phyloP scores from a whole-genome alignment of 2,888 invertebrate species.

The Drosophila putrida region DNA sequence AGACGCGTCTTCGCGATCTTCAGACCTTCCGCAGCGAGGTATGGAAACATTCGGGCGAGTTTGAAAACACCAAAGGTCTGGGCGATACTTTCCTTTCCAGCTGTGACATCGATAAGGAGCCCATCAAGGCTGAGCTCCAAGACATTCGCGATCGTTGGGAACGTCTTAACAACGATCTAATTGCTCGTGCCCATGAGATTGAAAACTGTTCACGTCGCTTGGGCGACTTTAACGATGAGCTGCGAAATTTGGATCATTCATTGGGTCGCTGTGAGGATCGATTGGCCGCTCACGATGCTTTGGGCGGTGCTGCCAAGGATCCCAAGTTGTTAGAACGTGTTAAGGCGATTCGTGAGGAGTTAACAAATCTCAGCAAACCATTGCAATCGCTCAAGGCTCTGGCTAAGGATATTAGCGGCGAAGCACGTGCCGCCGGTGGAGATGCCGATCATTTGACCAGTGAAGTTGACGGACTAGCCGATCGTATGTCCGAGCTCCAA shows the following conservation, averaged over 20 bases:
- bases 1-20: constrained; percentile 94
- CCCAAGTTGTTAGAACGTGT: constrained; percentile 94
- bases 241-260: constrained; percentile 93
- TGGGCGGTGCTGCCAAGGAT: constrained; percentile 91
- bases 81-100: constrained; percentile 95
- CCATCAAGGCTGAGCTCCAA: constrained; percentile 93
- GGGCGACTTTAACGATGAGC: constrained; percentile 93
- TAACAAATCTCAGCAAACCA: constrained; percentile 91
- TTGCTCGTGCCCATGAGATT: constrained; percentile 84
- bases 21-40: constrained; percentile 96
- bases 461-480: constrained; percentile 91
- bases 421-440: constrained; percentile 91
- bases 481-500: constrained; percentile 91
- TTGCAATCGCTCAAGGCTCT: constrained; percentile 86
- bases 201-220: constrained; percentile 94
- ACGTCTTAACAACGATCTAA: constrained; percentile 92
- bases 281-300: constrained; percentile 88
- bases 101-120: constrained; percentile 96
- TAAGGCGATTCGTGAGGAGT: constrained; percentile 93
- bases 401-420: constrained; percentile 91
- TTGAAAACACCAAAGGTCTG: constrained; percentile 93
- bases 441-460: constrained; percentile 92
- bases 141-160: constrained; percentile 96
- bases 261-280: constrained; percentile 96
- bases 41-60: constrained; percentile 96